Evolutionary conservation across 1,140 invertebrate genomes (phyloP).

Genomic region (Lutraria rhynchaena): DNA sequence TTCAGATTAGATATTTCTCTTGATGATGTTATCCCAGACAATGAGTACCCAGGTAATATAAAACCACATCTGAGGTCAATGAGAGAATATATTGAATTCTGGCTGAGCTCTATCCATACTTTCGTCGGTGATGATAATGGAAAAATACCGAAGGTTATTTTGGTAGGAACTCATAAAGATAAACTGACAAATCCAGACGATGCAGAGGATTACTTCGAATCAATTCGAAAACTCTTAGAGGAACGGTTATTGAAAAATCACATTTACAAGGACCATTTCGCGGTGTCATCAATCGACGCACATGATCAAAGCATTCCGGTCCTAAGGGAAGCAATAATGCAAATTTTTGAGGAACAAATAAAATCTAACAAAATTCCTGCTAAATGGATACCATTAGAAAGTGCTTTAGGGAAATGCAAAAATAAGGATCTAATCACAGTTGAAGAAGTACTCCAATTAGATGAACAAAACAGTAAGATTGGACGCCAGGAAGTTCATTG

Average conservation of each 20-base stretch:
- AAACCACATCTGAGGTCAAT: background rate
- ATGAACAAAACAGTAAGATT: background rate
- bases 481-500: background rate
- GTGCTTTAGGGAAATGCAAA: background rate
- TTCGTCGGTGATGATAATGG: conserved; percentile 5
- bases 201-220: background rate
- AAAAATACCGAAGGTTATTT: background rate
- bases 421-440: background rate
- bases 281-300: background rate
- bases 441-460: conserved; percentile 1
- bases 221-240: conserved; percentile 2
- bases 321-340: background rate
- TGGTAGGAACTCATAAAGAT: conserved; percentile 17
- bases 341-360: background rate
- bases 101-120: conserved; percentile 27
- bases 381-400: conserved; percentile 28
- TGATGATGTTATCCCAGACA: conserved; percentile 1
- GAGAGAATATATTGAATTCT: background rate
- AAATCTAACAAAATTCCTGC: conserved; percentile 6
- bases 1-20: background rate
- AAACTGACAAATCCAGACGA: background rate
- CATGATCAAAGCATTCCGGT: background rate
- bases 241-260: background rate
- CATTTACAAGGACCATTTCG: conserved; percentile 5
- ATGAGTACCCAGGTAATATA: conserved; percentile 11